Evolutionary conservation across 2,113 vertebrate species (phyloP), one percentile per base, ranked within the genome.

Genomic region (Australoheros scitulus): DNA sequence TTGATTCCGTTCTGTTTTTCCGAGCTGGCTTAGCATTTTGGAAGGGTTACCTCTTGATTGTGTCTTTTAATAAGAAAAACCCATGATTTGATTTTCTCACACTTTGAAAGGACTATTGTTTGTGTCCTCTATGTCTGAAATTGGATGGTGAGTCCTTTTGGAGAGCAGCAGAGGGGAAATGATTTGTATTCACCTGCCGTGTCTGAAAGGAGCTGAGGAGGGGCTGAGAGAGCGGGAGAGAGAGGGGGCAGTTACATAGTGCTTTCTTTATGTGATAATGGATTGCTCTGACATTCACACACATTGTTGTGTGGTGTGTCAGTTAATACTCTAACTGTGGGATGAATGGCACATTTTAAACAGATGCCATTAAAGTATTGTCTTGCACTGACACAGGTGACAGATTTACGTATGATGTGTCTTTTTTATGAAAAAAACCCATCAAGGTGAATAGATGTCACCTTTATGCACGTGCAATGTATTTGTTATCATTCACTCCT

Each of bases 111-210:
- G 85, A 81, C 87, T 80, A 93, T 95, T 96, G 93, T 95, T 92
- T 94, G 91, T 88, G 79, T 91, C 85, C 79, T 92, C 82, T 85
- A 22, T 86, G 90, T 93, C 88, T 92, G 86, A 92, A 92, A 94
- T 86, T 95, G 93, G 92, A 94, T 92, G 92, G 91, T 78, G 82
- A 86, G 91, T 87, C 88, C 92, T 93, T 95, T 94, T 94, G 76
- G 92, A 77, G 88, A 89, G 92, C 94, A 91, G 89, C 77, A 82
- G 83, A 94, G 95, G 92, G 92, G 94, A 95, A 95, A 87, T 92
- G 85, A 95, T 95, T 95, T 93, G 91, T 95, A 94, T 96, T 96
- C 95, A 96, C 95, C 93, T 96, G 95, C 95, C 55, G 92, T 87
- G 81, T 90, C 76, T 95, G 92, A 96, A 93, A 94, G 59, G 92